These are phyloP conservation scores for Pseudomyrmex gracilis DNA, from an alignment of 1,140 invertebrate genomes.

Conservation along the genomic window DNA sequence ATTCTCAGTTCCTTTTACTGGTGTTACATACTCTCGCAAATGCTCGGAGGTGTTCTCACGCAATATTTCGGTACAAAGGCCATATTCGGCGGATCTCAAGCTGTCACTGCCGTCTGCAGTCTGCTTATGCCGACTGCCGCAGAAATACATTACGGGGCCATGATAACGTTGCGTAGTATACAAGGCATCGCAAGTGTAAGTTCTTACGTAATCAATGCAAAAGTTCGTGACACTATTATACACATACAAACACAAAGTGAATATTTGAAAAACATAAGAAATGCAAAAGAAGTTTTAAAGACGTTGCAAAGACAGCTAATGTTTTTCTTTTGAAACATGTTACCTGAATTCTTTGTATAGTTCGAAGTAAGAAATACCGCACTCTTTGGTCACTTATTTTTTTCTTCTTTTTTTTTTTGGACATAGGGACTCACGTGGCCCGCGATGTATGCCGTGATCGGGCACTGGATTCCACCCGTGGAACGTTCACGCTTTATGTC, in stretches of 20 bases:
- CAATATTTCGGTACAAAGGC: conserved; percentile 92
- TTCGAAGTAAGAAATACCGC: background rate
- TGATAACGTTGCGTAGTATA: conserved; percentile 87
- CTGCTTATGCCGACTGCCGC: conserved; percentile 88
- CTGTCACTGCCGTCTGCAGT: conserved; percentile 89
- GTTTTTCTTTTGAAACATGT: background rate
- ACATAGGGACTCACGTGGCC: conserved; percentile 93
- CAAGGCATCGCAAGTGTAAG: conserved; percentile 70
- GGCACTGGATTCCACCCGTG: conserved; percentile 93
- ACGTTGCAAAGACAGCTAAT: background rate
- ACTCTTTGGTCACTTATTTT: background rate
- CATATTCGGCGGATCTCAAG: conserved; percentile 91
- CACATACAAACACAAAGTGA: background rate
- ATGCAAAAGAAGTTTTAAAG: background rate
- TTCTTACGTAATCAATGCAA: conserved; percentile 8
- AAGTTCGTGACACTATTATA: background rate
- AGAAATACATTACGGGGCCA: conserved; percentile 87
- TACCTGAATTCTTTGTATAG: background rate
- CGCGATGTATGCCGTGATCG: conserved; percentile 93
- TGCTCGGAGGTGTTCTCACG: conserved; percentile 90
- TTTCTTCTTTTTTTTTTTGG: background rate
- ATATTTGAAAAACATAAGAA: background rate
- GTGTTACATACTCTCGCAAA: conserved; percentile 90
- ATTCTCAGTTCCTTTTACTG: conserved; percentile 90
- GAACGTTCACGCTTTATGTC: conserved; percentile 92